Percentiles rank a stretch among this genome's conserved stretches.
These are phyloP conservation scores for Helogale parvula DNA, from an alignment of 2,113 vertebrate genomes.

Conservation along the genomic window DNA sequence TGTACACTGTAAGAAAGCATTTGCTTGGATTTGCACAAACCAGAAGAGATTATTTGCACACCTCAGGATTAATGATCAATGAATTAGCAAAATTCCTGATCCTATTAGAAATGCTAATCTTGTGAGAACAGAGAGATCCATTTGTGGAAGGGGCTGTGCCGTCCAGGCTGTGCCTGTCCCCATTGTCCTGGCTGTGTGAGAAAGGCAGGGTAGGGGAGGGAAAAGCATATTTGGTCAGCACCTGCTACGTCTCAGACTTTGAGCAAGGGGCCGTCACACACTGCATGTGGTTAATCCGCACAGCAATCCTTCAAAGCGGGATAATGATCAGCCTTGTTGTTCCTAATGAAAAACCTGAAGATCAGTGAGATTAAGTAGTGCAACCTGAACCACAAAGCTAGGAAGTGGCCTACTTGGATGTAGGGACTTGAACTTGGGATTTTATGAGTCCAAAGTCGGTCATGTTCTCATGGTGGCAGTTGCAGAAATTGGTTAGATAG, in stretches of 20 bases:
- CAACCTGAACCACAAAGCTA: background rate
- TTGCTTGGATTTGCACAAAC: slow-evolving; percentile 44
- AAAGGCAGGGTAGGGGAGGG: background rate
- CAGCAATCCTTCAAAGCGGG: background rate
- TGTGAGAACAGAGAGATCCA: background rate
- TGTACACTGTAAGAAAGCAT: background rate
- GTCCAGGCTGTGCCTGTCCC: background rate
- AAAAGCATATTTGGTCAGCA: background rate
- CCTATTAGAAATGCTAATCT: slow-evolving; percentile 58
- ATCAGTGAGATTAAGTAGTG: background rate
- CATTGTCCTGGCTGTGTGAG: background rate
- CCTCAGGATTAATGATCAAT: slow-evolving; percentile 53
- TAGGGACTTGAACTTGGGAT: slow-evolving; percentile 13
- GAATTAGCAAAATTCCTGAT: slow-evolving; percentile 58
- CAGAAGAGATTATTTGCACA: slow-evolving; percentile 32
- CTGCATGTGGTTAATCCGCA: background rate
- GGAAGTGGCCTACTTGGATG: background rate
- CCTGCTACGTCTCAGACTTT: background rate
- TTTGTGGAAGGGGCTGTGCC: background rate
- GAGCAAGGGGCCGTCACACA: background rate
- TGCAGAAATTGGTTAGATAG: background rate
- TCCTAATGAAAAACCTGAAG: slow-evolving; percentile 2
- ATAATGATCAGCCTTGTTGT: background rate
- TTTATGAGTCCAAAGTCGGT: slow-evolving; percentile 43
- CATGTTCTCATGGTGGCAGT: background rate